phyloP scores from a whole-genome alignment of 2,888 invertebrate species.

The Agonopterix subpropinquella region DNA sequence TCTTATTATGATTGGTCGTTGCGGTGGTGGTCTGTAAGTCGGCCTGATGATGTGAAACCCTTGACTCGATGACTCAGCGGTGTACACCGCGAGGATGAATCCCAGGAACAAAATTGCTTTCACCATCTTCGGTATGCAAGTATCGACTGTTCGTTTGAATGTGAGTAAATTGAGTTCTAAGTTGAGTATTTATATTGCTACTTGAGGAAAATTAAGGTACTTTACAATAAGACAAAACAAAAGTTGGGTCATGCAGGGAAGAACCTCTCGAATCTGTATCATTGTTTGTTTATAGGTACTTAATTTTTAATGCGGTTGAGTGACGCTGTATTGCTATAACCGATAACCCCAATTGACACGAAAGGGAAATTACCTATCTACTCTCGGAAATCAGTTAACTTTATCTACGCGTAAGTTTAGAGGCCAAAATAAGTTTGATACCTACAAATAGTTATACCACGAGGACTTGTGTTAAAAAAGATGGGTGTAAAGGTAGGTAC shows the following conservation, averaged over 20 bases:
- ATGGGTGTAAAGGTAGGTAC: too few relatives aligned
- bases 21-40: slow-evolving; percentile 21
- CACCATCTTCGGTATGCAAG: slow-evolving; percentile 5
- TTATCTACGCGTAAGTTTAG: too few relatives aligned
- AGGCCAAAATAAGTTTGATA: too few relatives aligned
- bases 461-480: too few relatives aligned
- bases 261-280: slow-evolving; percentile 1
- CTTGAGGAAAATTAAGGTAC: slow-evolving; percentile 15
- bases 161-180: background rate
- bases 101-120: slow-evolving; percentile 10
- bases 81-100: slow-evolving; percentile 14
- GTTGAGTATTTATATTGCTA: slow-evolving; percentile 10
- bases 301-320: background rate
- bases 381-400: too few relatives aligned
- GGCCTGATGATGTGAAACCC: slow-evolving; percentile 16
- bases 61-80: slow-evolving; percentile 21
- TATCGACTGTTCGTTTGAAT: background rate
- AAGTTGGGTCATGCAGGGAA: background rate
- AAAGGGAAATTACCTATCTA: too few relatives aligned
- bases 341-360: too few relatives aligned
- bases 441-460: too few relatives aligned
- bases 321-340: too few relatives aligned
- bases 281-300: slow-evolving; percentile 1
- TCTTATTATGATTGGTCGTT: background rate
- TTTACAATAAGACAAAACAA: slow-evolving; percentile 4